Evolutionary conservation across 2,797 vertebrate genomes (phyloP).

Genomic region (Helostoma temminkii): DNA sequence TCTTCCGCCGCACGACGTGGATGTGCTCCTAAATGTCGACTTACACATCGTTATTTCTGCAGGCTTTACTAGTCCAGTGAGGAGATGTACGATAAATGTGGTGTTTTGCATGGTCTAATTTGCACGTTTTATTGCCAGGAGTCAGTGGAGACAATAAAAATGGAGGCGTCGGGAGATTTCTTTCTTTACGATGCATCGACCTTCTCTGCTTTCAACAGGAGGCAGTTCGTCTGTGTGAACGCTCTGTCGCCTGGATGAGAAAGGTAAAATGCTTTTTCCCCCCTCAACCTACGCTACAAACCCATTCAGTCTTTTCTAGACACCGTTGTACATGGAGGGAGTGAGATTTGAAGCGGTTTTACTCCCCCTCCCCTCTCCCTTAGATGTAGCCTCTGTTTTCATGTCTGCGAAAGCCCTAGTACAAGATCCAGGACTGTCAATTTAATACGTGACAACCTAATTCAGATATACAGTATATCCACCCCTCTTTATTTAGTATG

Average conservation of each 20-base stretch:
- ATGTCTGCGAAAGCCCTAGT: neutral
- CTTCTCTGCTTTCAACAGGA: slow-evolving; percentile 54
- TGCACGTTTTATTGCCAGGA: slow-evolving; percentile 64
- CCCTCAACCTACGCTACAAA: slow-evolving; percentile 40
- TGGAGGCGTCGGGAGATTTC: slow-evolving; percentile 64
- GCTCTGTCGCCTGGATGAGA: slow-evolving; percentile 59
- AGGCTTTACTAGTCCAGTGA: slow-evolving; percentile 49
- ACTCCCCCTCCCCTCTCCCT: slow-evolving; percentile 37
- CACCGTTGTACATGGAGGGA: slow-evolving; percentile 44
- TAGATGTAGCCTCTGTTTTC: slow-evolving; percentile 20
- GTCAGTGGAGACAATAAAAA: slow-evolving; percentile 60
- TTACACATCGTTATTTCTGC: slow-evolving; percentile 57
- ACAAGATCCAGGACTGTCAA: neutral
- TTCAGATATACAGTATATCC: slow-evolving; percentile 13
- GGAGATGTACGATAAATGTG: slow-evolving; percentile 36
- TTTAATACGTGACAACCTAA: slow-evolving; percentile 7
- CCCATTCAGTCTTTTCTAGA: slow-evolving; percentile 42
- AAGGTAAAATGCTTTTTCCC: slow-evolving; percentile 72
- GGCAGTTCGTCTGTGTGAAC: slow-evolving; percentile 47
- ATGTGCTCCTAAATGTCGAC: slow-evolving; percentile 65
- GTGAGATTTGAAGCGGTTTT: slow-evolving; percentile 56
- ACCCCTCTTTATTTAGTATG: slow-evolving; percentile 5
- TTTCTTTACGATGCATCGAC: slow-evolving; percentile 43
- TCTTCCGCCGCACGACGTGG: slow-evolving; percentile 64
- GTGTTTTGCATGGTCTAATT: slow-evolving; percentile 56